phyloP scores from a whole-genome alignment of 2,797 vertebrate species.

The Rhinophrynus dorsalis region DNA sequence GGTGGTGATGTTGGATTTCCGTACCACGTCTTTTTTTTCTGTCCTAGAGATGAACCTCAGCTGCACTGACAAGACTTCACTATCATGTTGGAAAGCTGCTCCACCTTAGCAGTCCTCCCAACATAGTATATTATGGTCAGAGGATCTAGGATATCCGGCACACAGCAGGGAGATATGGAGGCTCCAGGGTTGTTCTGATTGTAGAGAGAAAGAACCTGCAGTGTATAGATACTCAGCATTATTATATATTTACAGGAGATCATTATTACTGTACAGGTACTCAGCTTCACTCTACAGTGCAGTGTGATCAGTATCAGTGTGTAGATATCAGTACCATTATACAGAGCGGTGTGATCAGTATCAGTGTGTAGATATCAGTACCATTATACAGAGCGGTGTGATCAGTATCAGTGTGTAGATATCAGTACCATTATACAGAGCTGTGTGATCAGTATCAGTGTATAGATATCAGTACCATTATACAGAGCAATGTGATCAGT shows the following conservation, averaged over 20 bases:
- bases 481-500: too few species aligned
- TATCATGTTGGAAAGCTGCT: conserved; percentile 90
- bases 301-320: too few species aligned
- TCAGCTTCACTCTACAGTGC: too few species aligned
- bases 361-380: too few species aligned
- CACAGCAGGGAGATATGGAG: conserved; percentile 88
- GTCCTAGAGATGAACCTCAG: conserved; percentile 64
- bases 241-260: neutral
- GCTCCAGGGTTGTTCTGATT: conserved; percentile 91
- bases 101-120: conserved; percentile 84
- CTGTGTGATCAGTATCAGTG: too few species aligned
- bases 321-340: too few species aligned
- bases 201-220: conserved; percentile 86
- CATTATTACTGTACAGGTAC: neutral
- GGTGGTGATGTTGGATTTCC: conserved; percentile 30
- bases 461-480: too few species aligned
- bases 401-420: too few species aligned
- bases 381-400: too few species aligned
- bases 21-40: conserved; percentile 21
- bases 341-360: too few species aligned
- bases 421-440: too few species aligned
- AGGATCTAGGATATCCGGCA: conserved; percentile 80
- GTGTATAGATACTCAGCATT: conserved; percentile 2
- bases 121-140: conserved; percentile 89
- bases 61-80: conserved; percentile 90